A percentile compares a stretch with the other conserved stretches of the same genome.
Evolutionary conservation across 2,113 vertebrate species (phyloP).

Genomic region (Platichthys stellatus): DNA sequence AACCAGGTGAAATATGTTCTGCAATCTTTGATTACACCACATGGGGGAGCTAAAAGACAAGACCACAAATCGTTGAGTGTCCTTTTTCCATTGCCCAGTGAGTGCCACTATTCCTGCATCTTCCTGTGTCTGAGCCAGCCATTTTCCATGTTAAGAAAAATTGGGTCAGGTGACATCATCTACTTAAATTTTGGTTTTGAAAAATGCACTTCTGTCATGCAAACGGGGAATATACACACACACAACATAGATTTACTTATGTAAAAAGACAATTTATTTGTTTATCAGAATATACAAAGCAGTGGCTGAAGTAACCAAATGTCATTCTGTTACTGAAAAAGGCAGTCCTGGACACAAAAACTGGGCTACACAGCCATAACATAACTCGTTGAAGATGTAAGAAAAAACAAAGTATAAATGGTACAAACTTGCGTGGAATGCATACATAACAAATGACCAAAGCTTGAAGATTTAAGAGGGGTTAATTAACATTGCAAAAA

Average conservation of each 20-base stretch:
- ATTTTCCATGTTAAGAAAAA: conserved; percentile 73
- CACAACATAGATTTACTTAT: conserved; percentile 49
- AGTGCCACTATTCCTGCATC: conserved; percentile 53
- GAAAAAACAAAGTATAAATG: conserved; percentile 78
- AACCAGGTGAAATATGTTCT: neutral
- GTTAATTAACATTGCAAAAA: conserved; percentile 81
- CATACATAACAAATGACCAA: conserved; percentile 86
- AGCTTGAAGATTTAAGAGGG: conserved; percentile 86
- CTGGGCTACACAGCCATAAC: conserved; percentile 75
- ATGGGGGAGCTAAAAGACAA: conserved; percentile 41
- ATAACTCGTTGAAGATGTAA: conserved; percentile 71
- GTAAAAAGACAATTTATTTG: conserved; percentile 89
- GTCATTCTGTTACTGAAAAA: conserved; percentile 79
- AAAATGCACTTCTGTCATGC: conserved; percentile 1
- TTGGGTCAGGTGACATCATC: conserved; percentile 73
- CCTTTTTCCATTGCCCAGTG: conserved; percentile 63
- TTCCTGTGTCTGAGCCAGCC: conserved; percentile 62
- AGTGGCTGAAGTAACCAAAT: conserved; percentile 86
- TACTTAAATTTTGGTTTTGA: conserved; percentile 24
- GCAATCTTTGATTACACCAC: conserved; percentile 38
- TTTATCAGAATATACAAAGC: conserved; percentile 92
- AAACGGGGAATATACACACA: conserved; percentile 20
- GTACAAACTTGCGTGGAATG: conserved; percentile 84
- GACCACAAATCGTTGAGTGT: conserved; percentile 12
- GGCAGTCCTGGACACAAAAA: conserved; percentile 77